Percentiles rank a stretch among this genome's conserved stretches.
Conservation (phyloP, 2,113 vertebrate species). For the Morone saxatilis region DNA sequence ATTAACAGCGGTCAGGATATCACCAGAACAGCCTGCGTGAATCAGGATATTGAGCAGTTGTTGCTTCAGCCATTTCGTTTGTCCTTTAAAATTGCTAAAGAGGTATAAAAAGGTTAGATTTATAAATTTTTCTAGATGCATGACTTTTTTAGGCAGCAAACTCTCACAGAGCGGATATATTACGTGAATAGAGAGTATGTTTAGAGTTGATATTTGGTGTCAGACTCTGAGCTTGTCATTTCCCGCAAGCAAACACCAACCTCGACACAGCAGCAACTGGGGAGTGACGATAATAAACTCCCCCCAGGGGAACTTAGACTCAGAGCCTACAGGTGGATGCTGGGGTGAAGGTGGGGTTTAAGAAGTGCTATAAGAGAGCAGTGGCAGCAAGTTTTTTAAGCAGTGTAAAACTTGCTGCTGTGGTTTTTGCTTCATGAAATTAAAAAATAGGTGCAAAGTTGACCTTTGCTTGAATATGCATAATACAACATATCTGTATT, state of each 20-base stretch:
- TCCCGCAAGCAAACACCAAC: slow-evolving; percentile 28
- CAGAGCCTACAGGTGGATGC: slow-evolving; percentile 51
- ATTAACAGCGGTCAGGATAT: background rate
- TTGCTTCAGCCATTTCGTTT: background rate
- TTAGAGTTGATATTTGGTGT: slow-evolving; percentile 37
- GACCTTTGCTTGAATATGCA: background rate
- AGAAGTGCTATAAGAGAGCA: slow-evolving; percentile 32
- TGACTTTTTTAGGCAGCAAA: slow-evolving; percentile 7
- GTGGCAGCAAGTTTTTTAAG: slow-evolving; percentile 19
- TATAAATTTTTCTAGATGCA: slow-evolving; percentile 1
- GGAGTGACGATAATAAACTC: slow-evolving; percentile 51
- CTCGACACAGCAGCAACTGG: slow-evolving; percentile 34
- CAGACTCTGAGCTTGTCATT: slow-evolving; percentile 33
- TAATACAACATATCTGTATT: background rate
- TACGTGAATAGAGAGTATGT: slow-evolving; percentile 20
- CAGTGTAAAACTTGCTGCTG: background rate
- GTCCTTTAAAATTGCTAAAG: background rate
- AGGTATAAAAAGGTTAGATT: background rate
- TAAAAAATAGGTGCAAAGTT: background rate
- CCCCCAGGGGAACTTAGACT: slow-evolving; percentile 30
- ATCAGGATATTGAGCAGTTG: background rate
- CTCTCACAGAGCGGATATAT: background rate
- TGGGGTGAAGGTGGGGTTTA: slow-evolving; percentile 32
- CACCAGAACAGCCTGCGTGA: background rate
- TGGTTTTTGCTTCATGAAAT: background rate